phyloP scores from a whole-genome alignment of 2,797 vertebrate genomes.

The Neosilurus mollespiculum region DNA sequence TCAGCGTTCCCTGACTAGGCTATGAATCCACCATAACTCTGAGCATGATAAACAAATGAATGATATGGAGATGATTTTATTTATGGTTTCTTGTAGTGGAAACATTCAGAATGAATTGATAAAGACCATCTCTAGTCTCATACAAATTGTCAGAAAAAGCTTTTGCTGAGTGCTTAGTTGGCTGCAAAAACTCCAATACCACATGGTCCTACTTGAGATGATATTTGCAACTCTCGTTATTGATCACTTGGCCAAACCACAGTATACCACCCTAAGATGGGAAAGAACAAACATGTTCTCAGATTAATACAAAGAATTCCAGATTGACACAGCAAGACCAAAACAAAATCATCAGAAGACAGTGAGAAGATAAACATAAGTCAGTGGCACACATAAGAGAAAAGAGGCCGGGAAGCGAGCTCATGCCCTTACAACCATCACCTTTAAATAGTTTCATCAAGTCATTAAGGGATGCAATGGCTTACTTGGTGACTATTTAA shows the following conservation, averaged over 20 bases:
- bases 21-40: neutral
- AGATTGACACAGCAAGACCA: neutral
- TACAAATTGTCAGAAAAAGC: neutral
- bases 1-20: neutral
- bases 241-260: neutral
- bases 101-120: neutral
- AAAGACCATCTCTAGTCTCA: neutral
- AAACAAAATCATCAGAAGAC: neutral
- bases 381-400: neutral
- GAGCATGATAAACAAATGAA: neutral
- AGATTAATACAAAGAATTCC: neutral
- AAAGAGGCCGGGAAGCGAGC: neutral
- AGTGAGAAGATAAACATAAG: neutral
- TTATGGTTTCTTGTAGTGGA: neutral
- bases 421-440: neutral
- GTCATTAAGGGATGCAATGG: constrained; percentile 11
- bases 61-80: neutral
- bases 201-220: constrained; percentile 6
- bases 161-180: neutral
- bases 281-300: neutral
- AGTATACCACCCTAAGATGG: neutral
- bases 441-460: constrained; percentile 16
- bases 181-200: neutral
- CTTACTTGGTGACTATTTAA: constrained; percentile 42
- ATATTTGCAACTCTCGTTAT: neutral